phyloP scores from a whole-genome alignment of 1,140 invertebrate species.

The Drosophila bifasciata region DNA sequence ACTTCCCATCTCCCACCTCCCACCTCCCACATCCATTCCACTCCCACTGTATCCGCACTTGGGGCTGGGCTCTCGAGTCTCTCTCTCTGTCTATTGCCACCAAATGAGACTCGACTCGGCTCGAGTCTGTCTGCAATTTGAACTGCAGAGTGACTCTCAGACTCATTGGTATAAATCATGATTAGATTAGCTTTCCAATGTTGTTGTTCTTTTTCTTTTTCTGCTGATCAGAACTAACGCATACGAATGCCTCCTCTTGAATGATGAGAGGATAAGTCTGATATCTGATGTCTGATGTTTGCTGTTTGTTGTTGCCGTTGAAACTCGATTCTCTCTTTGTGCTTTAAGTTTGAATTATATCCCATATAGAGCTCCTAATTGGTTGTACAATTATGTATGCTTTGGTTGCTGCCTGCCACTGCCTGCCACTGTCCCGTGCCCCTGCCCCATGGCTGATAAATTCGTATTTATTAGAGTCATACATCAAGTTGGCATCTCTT shows the following conservation, averaged over 20 bases:
- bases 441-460: conserved; percentile 54
- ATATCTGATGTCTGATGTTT: conserved; percentile 3
- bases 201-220: too few relatives aligned
- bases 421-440: too few relatives aligned
- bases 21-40: too few relatives aligned
- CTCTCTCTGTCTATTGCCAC: not conserved
- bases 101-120: too few relatives aligned
- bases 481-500: conserved; percentile 67
- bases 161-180: conserved; percentile 44
- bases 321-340: conserved; percentile 34
- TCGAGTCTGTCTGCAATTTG: not conserved
- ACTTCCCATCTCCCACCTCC: not conserved
- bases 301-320: not conserved
- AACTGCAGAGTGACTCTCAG: conserved; percentile 13
- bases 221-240: conserved; percentile 47
- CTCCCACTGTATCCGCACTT: not conserved
- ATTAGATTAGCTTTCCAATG: conserved; percentile 52
- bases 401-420: conserved; percentile 45
- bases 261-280: conserved; percentile 8
- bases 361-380: conserved; percentile 51
- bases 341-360: conserved; percentile 68
- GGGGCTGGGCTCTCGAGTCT: too few relatives aligned
- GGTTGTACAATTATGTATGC: conserved; percentile 72
- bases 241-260: conserved; percentile 34
- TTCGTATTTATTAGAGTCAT: conserved; percentile 75